phyloP scores from a whole-genome alignment of 2,888 invertebrate species.

The Tetheella fluctuosa region DNA sequence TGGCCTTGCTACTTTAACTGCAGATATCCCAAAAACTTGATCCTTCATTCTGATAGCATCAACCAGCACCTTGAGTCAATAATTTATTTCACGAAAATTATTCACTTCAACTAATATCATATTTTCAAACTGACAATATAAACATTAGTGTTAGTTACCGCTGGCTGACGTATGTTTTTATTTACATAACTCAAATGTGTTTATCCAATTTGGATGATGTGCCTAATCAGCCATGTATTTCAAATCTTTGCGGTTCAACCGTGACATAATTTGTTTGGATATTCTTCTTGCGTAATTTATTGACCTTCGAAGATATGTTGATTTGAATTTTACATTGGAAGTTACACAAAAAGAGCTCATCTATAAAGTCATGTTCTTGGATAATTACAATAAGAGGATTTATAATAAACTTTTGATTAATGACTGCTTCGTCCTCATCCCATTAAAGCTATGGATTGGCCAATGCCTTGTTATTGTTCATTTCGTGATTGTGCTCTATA shows the following conservation, averaged over 20 bases:
- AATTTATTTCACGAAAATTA: conserved; percentile 14
- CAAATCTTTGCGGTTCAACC: conserved; percentile 13
- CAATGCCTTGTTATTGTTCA: conserved; percentile 49
- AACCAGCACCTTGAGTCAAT: conserved; percentile 20
- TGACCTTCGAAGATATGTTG: conserved; percentile 30
- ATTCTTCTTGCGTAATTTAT: conserved; percentile 32
- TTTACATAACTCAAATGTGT: conserved; percentile 22
- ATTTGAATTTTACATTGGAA: conserved; percentile 26
- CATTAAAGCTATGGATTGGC: conserved; percentile 43
- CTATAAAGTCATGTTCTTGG: conserved; percentile 44
- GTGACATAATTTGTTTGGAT: conserved; percentile 27
- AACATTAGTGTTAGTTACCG: conserved; percentile 21
- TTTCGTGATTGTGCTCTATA: conserved; percentile 47
- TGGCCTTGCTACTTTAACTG: conserved; percentile 39
- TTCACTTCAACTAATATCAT: conserved; percentile 15
- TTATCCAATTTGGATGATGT: not conserved
- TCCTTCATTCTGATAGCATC: conserved; percentile 28
- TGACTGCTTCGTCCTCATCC: conserved; percentile 48
- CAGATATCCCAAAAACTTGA: conserved; percentile 20
- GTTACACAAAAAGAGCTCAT: conserved; percentile 24
- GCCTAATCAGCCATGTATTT: conserved; percentile 4
- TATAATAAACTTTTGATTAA: conserved; percentile 58
- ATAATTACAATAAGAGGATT: conserved; percentile 47
- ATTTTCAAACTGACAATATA: conserved; percentile 28
- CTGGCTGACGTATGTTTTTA: conserved; percentile 33